Conservation (phyloP, 2,113 vertebrate genomes). For the Corythornis vintsioides region DNA sequence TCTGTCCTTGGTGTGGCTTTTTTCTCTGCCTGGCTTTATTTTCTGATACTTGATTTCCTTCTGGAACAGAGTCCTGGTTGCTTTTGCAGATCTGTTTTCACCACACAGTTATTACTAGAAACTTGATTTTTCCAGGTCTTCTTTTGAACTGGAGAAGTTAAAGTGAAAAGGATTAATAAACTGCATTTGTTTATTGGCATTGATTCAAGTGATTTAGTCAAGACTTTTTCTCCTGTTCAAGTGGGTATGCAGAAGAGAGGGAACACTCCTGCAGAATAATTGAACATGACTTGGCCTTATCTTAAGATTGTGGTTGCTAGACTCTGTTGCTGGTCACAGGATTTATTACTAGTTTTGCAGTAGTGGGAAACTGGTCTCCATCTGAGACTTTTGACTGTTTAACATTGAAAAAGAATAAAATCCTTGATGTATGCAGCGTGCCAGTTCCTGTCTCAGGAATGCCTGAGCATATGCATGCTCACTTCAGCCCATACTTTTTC, state of each 20-base stretch:
- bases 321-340: neutral
- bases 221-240: neutral
- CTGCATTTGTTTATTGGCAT: neutral
- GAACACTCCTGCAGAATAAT: neutral
- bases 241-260: neutral
- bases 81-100: constrained; percentile 16
- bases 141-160: neutral
- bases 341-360: neutral
- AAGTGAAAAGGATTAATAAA: neutral
- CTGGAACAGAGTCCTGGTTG: neutral
- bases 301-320: neutral
- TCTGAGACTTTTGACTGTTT: neutral
- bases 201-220: neutral
- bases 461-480: no score
- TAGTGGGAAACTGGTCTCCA: neutral
- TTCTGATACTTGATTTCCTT: neutral
- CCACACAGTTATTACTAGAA: neutral
- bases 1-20: constrained; percentile 19
- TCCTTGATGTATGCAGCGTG: neutral
- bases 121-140: neutral
- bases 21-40: neutral
- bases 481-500: neutral
- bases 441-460: neutral
- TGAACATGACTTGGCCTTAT: neutral
- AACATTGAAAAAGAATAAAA: neutral